phyloP scores from a whole-genome alignment of 1,140 invertebrate genomes.

The Temnothorax longispinosus region DNA sequence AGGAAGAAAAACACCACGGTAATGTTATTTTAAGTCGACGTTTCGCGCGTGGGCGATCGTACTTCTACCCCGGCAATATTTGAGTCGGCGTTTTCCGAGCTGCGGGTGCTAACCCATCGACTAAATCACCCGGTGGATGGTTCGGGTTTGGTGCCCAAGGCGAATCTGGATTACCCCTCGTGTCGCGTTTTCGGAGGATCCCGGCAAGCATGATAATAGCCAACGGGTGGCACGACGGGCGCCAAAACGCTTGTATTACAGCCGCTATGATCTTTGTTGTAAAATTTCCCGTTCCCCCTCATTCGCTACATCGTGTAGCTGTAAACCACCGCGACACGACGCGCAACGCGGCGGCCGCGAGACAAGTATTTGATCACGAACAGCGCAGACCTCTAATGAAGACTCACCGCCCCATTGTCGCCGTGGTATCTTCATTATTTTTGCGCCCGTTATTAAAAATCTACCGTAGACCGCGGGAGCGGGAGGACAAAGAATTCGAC shows the following conservation, averaged over 20 bases:
- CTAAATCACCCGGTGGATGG: constrained; percentile 49
- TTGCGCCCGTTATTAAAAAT: constrained; percentile 82
- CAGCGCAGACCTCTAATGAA: constrained; percentile 77
- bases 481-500: constrained; percentile 80
- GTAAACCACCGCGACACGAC: constrained; percentile 48
- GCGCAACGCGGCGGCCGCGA: constrained; percentile 51
- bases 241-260: constrained; percentile 70
- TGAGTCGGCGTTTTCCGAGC: constrained; percentile 70
- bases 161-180: constrained; percentile 60
- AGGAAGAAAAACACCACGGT: constrained; percentile 5
- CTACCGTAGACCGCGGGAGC: constrained; percentile 64
- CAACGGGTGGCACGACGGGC: constrained; percentile 44
- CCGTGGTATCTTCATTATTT: constrained; percentile 80
- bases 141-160: constrained; percentile 41
- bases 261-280: constrained; percentile 60
- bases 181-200: constrained; percentile 35
- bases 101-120: constrained; percentile 48
- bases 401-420: constrained; percentile 69
- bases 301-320: constrained; percentile 12
- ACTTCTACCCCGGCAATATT: constrained; percentile 76
- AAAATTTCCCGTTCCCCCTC: constrained; percentile 28
- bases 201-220: constrained; percentile 57
- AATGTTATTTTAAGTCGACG: constrained; percentile 19
- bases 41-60: constrained; percentile 48
- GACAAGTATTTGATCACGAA: constrained; percentile 78